Evolutionary conservation across 2,113 vertebrate genomes (phyloP).

Genomic region (Sebastes fasciatus): DNA sequence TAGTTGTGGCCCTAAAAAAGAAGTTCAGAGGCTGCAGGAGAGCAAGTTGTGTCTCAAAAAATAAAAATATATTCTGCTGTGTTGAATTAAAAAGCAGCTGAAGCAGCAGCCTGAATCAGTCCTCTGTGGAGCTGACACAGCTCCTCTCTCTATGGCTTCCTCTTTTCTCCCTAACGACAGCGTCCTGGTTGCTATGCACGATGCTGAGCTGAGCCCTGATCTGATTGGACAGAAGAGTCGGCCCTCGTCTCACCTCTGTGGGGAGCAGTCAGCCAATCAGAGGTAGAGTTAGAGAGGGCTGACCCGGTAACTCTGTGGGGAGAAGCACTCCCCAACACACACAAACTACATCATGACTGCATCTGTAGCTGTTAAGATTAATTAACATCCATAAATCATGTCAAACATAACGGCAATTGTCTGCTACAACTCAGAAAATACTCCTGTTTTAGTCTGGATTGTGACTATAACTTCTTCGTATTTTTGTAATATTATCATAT

Average conservation of each 20-base stretch:
- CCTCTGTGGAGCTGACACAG: conserved; percentile 7
- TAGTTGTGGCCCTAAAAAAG: too few species aligned
- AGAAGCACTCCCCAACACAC: background rate
- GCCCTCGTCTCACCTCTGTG: too few species aligned
- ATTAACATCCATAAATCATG: background rate
- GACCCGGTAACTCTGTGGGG: conserved; percentile 3
- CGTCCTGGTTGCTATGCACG: conserved; percentile 62
- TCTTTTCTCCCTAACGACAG: conserved; percentile 58
- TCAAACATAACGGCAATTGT: too few species aligned
- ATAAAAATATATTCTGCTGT: too few species aligned
- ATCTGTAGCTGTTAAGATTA: background rate
- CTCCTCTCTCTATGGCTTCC: conserved; percentile 11
- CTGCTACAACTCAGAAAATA: too few species aligned
- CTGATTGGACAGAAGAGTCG: conserved; percentile 44
- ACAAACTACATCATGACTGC: background rate
- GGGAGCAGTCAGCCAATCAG: conserved; percentile 35
- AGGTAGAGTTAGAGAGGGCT: conserved; percentile 8
- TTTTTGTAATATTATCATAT: too few species aligned
- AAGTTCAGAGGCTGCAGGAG: too few species aligned
- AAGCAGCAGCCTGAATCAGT: too few species aligned
- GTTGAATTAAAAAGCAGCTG: too few species aligned
- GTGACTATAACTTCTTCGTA: too few species aligned
- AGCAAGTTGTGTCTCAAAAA: too few species aligned
- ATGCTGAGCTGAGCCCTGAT: conserved; percentile 14
- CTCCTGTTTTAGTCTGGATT: too few species aligned